These are phyloP conservation scores for Nannobrachium achirus DNA, from an alignment of 2,113 vertebrate species.

Conservation along the genomic window DNA sequence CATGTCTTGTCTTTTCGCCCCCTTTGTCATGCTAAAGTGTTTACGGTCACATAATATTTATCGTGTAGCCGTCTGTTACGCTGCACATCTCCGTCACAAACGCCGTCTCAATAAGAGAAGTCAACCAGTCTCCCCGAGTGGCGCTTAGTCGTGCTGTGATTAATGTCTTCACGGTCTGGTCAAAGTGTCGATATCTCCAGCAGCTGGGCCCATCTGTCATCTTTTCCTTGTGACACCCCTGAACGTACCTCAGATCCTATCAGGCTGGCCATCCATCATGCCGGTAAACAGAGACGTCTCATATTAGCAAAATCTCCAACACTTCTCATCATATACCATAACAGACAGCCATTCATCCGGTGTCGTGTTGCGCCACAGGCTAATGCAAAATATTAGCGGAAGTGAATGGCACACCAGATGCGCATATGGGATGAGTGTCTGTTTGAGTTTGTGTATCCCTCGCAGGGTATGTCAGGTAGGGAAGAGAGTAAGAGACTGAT, in stretches of 20 bases:
- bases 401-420: slow-evolving; percentile 69
- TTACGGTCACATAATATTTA: slow-evolving; percentile 36
- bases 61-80: slow-evolving; percentile 30
- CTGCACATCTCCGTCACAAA: slow-evolving; percentile 16
- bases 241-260: slow-evolving; percentile 75
- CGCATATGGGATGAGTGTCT: slow-evolving; percentile 37
- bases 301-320: slow-evolving; percentile 72
- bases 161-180: slow-evolving; percentile 75
- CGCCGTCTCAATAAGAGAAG: slow-evolving; percentile 59
- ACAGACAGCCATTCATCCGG: slow-evolving; percentile 78
- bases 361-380: slow-evolving; percentile 75
- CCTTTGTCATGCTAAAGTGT: slow-evolving; percentile 15
- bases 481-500: slow-evolving; percentile 64
- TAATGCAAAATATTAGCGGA: slow-evolving; percentile 77
- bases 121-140: slow-evolving; percentile 54
- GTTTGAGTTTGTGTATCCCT: slow-evolving; percentile 58
- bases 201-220: slow-evolving; percentile 81
- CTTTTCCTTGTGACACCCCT: slow-evolving; percentile 74
- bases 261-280: slow-evolving; percentile 78
- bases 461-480: slow-evolving; percentile 45
- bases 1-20: slow-evolving; percentile 13
- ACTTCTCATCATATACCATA: slow-evolving; percentile 78
- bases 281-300: slow-evolving; percentile 82
- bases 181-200: slow-evolving; percentile 79
- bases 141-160: slow-evolving; percentile 70